Evolutionary conservation across 2,113 vertebrate genomes (phyloP).

Genomic region (Tauraco erythrolophus): DNA sequence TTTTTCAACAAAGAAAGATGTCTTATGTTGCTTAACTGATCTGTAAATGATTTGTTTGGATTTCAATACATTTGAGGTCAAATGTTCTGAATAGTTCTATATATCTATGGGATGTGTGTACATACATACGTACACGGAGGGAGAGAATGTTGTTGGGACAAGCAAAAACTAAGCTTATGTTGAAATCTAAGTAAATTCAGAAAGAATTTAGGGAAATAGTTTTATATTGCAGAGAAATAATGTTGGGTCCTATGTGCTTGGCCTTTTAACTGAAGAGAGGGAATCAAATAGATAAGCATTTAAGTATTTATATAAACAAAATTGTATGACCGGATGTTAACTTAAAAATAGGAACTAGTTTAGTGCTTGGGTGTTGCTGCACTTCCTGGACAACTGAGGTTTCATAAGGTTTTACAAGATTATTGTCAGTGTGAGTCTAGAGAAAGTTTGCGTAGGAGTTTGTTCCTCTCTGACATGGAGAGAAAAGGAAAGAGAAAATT

Average conservation of each 20-base stretch:
- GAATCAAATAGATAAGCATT: neutral
- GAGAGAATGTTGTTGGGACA: neutral
- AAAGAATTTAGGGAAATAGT: neutral
- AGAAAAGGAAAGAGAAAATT: conserved; percentile 25
- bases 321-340: neutral
- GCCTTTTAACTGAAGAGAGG: neutral
- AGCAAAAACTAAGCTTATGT: neutral
- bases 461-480: neutral
- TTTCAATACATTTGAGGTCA: neutral
- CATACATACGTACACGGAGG: no score
- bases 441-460: conserved; percentile 19
- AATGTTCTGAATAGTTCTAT: neutral
- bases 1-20: neutral
- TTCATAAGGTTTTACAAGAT: neutral
- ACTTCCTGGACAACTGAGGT: neutral
- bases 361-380: neutral
- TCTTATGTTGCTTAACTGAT: neutral
- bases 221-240: neutral
- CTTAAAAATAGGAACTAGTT: neutral
- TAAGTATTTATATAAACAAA: neutral
- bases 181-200: neutral
- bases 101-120: neutral
- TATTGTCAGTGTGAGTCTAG: neutral
- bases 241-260: neutral
- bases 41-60: neutral